These are phyloP conservation scores for Allacma fusca DNA, from an alignment of 2,888 invertebrate species.

Conservation along the genomic window DNA sequence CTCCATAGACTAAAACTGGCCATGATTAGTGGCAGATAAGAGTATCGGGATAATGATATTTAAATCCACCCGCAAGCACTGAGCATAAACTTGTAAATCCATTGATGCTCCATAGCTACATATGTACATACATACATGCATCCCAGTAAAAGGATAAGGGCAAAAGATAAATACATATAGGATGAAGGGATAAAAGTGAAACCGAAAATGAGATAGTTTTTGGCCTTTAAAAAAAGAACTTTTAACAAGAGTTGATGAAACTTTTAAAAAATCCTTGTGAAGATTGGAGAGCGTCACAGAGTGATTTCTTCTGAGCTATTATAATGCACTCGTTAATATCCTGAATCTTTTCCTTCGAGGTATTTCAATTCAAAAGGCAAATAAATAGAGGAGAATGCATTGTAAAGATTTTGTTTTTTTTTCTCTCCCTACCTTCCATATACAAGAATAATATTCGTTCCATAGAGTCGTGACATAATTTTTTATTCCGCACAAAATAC, in stretches of 20 bases:
- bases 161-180: no score
- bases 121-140: no score
- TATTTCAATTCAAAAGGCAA: neutral
- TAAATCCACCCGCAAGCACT: no score
- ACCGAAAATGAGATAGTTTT: neutral
- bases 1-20: no score
- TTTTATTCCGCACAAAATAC: constrained; percentile 21
- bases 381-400: neutral
- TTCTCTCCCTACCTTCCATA: neutral
- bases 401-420: neutral
- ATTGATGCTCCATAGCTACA: no score
- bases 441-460: constrained; percentile 5
- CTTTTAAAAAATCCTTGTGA: constrained; percentile 17
- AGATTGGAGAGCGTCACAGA: neutral
- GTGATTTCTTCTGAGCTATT: neutral
- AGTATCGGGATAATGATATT: no score
- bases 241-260: neutral
- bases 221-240: no score
- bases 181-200: no score
- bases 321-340: neutral
- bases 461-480: constrained; percentile 37
- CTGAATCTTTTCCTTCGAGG: neutral
- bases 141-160: no score
- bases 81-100: no score
- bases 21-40: no score